These are phyloP conservation scores for Rhombomys opimus DNA, from an alignment of 2,113 vertebrate genomes.

Conservation along the genomic window DNA sequence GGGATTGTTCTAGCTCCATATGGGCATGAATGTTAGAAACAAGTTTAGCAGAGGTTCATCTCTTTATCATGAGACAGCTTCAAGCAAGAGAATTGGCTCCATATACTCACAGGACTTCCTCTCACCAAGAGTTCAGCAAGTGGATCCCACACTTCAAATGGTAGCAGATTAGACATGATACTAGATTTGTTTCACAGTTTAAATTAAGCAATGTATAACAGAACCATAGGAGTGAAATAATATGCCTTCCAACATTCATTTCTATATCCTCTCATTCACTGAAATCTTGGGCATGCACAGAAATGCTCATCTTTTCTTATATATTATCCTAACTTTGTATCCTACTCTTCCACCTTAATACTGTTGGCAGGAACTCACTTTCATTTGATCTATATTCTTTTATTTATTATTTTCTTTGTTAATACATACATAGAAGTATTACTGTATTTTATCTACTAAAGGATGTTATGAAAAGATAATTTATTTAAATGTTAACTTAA, in stretches of 20 bases:
- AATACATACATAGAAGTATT: neutral
- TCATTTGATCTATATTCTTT: neutral
- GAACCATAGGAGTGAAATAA: neutral
- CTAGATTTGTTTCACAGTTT: neutral
- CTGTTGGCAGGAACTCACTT: neutral
- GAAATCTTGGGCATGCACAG: neutral
- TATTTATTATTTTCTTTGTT: neutral
- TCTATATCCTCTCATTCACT: neutral
- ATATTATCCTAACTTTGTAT: neutral
- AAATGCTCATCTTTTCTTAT: neutral
- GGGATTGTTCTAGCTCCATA: neutral
- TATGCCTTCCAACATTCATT: neutral
- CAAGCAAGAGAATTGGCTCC: neutral
- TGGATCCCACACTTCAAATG: neutral
- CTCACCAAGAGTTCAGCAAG: neutral
- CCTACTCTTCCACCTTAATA: neutral
- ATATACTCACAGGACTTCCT: neutral
- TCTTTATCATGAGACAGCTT: neutral
- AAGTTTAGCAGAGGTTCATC: neutral
- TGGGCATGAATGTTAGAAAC: neutral
- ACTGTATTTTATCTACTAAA: neutral
- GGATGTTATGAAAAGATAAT: neutral
- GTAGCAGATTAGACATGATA: neutral
- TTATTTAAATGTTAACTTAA: neutral
- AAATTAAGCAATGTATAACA: neutral